Base-by-base conservation (phyloP, 2,797 vertebrate genomes). In the Liasis olivaceus region DNA sequence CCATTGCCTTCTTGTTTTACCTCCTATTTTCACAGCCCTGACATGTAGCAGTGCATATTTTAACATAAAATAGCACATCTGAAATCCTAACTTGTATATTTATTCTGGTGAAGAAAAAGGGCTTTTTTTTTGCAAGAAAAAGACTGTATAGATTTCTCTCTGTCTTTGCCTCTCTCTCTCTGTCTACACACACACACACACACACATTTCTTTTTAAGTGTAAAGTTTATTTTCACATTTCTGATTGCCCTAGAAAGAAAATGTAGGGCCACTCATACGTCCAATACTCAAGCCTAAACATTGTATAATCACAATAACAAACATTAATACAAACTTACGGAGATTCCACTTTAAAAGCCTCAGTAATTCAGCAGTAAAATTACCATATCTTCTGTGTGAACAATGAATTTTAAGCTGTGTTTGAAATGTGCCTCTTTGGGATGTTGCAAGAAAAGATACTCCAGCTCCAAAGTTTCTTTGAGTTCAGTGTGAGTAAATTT, bases 141-240 rank as follows among this genome's bases (percentile, higher is more conserved):
- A 66, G 14, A 59, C 14, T 58, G 24, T 64, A 90, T 96, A 85
- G 36, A 81, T 81, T 81, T 81, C 8, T 81, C 20, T 81, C 20
- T 81, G 20, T 93, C 94, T 91, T 96, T 96, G 92, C 97, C 93
- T 93, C 95, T 94, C 89, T 94, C 15, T 59, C 14, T 66, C 56
- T 5, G 1, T 24, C 6, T 14, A 2, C 4, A 87, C 12, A 47
- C 17, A 15, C 24, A 28, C 3, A 12, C 63, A 60, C n/a, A 28
- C 85, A 91, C 94, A 94, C 95, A 89, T 96, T 97, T 96, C 95
- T 97, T 96, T 97, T 96, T 95, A 97, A 97, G 91, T 92, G 85
- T 89, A 96, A 96, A 86, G 95, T 98, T 98, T 98, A 97, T 98
- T 98, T 98, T 98, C 96, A 96, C 97, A 97, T 94, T 97, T 97